A percentile compares a stretch with the other conserved stretches of the same genome.
These are phyloP conservation scores for Rhopalosiphum nymphaeae DNA, from an alignment of 2,888 invertebrate species.

Conservation along the genomic window DNA sequence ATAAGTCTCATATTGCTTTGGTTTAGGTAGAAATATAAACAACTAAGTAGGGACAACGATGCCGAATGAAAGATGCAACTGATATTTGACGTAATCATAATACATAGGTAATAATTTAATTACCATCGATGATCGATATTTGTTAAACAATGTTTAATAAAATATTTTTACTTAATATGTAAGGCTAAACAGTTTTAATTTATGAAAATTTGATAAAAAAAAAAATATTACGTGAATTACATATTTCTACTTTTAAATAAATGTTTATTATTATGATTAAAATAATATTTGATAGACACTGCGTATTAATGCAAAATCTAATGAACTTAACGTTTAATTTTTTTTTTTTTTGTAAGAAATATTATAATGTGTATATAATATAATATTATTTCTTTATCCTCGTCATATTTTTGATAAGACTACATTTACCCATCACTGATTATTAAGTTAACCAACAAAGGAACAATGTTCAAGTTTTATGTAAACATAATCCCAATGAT, in stretches of 20 bases:
- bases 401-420: not conserved
- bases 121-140: not conserved
- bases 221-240: not conserved
- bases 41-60: no score
- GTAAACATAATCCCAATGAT: not conserved
- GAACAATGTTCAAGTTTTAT: not conserved
- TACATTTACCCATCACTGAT: not conserved
- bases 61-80: conserved; percentile 23
- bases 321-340: not conserved
- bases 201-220: not conserved
- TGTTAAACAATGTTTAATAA: no score
- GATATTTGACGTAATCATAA: conserved; percentile 23
- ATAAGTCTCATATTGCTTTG: conserved; percentile 23
- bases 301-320: not conserved
- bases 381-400: not conserved
- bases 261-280: not conserved
- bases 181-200: not conserved
- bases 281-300: not conserved
- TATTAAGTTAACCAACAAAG: not conserved
- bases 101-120: not conserved
- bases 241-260: not conserved
- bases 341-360: not conserved
- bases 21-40: not conserved
- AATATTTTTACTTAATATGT: not conserved
- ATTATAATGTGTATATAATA: not conserved